A percentile compares a stretch with the other conserved stretches of the same genome.
Conservation (phyloP, 1,140 invertebrate genomes). For the Lamellibrachia luymesi region DNA sequence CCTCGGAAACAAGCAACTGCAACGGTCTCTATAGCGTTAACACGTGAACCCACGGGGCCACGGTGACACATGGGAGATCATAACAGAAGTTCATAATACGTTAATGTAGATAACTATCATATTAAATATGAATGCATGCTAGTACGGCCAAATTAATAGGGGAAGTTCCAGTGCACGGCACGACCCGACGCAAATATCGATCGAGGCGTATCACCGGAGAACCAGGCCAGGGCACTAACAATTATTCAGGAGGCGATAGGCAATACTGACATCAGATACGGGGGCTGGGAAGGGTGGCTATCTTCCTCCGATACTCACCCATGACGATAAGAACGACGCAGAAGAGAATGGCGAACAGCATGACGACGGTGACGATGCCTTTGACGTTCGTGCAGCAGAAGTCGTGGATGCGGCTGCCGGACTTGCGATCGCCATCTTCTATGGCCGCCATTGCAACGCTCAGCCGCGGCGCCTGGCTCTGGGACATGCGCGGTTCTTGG, state of each 20-base stretch:
- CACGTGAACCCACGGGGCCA: background rate
- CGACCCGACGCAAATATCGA: background rate
- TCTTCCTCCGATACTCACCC: slow-evolving; percentile 13
- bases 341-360: slow-evolving; percentile 16
- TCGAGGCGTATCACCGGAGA: background rate
- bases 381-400: slow-evolving; percentile 6
- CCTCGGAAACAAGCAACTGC: background rate
- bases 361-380: slow-evolving; percentile 16
- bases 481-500: slow-evolving; percentile 15
- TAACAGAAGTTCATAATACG: background rate
- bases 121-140: background rate
- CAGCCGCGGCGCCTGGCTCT: slow-evolving; percentile 15
- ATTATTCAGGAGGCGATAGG: background rate
- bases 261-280: background rate
- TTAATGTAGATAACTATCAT: background rate
- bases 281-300: background rate
- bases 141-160: background rate
- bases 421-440: slow-evolving; percentile 7
- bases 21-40: no score
- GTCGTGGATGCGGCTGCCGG: background rate
- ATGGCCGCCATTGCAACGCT: slow-evolving; percentile 14
- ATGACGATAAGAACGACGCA: slow-evolving; percentile 20
- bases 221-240: background rate
- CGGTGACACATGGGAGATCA: background rate
- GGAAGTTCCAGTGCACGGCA: background rate